Evolutionary conservation across 37 sponge, comb jelly and placozoan genomes (phyloP).

Genomic region (Halichondria panicea): DNA sequence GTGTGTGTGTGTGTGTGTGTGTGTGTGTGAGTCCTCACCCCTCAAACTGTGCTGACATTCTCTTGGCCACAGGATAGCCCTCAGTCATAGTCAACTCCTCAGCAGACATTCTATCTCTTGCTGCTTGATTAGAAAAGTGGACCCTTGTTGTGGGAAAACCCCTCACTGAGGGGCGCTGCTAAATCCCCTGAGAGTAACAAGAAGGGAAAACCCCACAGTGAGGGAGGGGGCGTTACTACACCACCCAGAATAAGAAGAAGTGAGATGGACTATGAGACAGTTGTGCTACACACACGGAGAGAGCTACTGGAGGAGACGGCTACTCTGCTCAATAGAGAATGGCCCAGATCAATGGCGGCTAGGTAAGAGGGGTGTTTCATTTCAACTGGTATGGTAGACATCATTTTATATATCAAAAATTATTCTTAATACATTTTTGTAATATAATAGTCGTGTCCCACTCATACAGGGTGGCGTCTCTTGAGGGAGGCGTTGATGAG

Average conservation of each 20-base stretch:
- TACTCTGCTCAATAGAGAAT: conserved; percentile 47
- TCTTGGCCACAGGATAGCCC: conserved; percentile 65
- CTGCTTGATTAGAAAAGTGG: background rate
- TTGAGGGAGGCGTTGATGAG: conserved; percentile 10
- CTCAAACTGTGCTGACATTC: conserved; percentile 66
- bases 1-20: background rate
- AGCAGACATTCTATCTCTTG: background rate
- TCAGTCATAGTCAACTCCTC: conserved; percentile 31
- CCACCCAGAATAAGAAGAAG: background rate
- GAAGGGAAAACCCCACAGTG: no score
- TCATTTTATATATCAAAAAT: no score
- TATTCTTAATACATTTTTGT: background rate
- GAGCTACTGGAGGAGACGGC: conserved; percentile 42
- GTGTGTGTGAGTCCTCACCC: conserved; percentile 43
- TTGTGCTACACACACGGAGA: conserved; percentile 16
- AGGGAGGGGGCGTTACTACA: conserved; percentile 2
- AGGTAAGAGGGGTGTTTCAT: no score
- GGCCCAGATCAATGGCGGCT: conserved; percentile 56
- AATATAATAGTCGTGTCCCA: background rate
- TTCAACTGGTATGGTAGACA: no score
- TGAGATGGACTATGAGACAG: conserved; percentile 1
- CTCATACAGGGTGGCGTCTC: conserved; percentile 6
- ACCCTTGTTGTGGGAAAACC: background rate
- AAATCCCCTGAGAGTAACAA: no score
- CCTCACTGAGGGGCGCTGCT: background rate